Base-by-base conservation (phyloP, 2,888 invertebrate species). In the Dolomedes plantarius region DNA sequence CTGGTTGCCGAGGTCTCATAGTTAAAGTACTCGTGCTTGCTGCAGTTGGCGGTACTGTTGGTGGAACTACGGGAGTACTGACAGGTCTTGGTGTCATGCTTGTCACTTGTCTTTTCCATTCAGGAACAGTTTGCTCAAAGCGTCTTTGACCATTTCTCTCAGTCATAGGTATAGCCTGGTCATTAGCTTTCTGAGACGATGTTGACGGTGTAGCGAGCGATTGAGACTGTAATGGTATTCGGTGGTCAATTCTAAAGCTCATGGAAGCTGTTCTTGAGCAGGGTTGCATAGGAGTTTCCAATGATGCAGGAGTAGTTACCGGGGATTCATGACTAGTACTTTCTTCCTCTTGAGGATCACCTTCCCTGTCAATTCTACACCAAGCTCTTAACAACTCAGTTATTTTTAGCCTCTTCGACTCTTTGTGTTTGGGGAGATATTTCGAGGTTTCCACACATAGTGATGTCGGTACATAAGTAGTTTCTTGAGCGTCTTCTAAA, bases 231-330 rank as follows among this genome's bases (percentile, higher is more conserved):
- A 77, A 83, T 88, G 69, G 90, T 90, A 73, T 56, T n/a, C 74
- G 87, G 69, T 87, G 79, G 50, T 87, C 82, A n/a, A 74, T 65
- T 46, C 69, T 46, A 29, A 87, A 83, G 64, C 39, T 87, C 77
- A 87, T 87, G 5, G 87, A 87, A 16, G 87, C 46, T 28, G 82
- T 87, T 39, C 87, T 41, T 13, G 87, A 87, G 46, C 95, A 94
- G 91, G 96, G 95, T 91, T 95, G 96, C 89, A 97, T 93, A 79
- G 96, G 96, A 87, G 97, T 97, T 92, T 97, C 97, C 86, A 95
- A 94, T 67, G 96, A 96, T 81, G 96, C 94, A 16, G 92, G 92
- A 27, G 92, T 92, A 32, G 91, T 91, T 89, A 91, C 92, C 27
- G 91, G 91, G 68, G 90, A 89, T 13, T 89, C 89, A 87, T 90